Base-by-base conservation (phyloP, 64 coral and sea anemone species). In the Catalaphyllia jardinei region DNA sequence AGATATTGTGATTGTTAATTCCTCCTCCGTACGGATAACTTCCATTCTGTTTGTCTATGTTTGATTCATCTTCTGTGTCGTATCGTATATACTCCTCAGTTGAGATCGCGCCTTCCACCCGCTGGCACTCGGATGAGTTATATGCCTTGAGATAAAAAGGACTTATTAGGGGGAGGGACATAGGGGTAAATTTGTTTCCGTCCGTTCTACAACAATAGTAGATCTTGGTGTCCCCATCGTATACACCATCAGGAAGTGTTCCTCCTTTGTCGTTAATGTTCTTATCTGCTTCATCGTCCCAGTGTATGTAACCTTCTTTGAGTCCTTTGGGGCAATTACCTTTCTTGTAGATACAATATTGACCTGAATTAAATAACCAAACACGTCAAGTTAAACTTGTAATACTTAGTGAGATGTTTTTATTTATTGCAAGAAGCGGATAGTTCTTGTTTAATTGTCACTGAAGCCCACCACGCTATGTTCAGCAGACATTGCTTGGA, bases 1-100 rank as follows among this genome's bases (percentile, higher is more conserved):
- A 15, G 7, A 85, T 4, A 4, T 22, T 20, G 61, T 85, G 81
- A 85, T 85, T 85, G 1, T 2, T 5, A 4, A 67, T 50, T 85
- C 81, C 81, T 51, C 33, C 63, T 20, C 81, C 81, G 63, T 71
- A 51, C 20, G 81, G 81, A 85, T 85, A 71, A 22, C 81, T 85
- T 15, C 81, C 81, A 17, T 25, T 39, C 8, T 28, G 24, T 12
- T 22, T 16, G 63, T 85, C 74, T 54, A 30, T 65, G 59, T 77
- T 79, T 10, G 22, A 33, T 8, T 5, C 22, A 6, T 91, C 88
- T 42, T 91, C 88, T 4, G 73, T 86, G 55, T 94, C 75, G 74
- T 80, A 87, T 57, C 54, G 63, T 9, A 94, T 71, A 60, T 76
- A 94, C 57, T 94, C 93, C 17, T 38, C 20, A 5, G 83, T 72